Conservation (phyloP, 2,113 vertebrate species). For the Diadophis punctatus region DNA sequence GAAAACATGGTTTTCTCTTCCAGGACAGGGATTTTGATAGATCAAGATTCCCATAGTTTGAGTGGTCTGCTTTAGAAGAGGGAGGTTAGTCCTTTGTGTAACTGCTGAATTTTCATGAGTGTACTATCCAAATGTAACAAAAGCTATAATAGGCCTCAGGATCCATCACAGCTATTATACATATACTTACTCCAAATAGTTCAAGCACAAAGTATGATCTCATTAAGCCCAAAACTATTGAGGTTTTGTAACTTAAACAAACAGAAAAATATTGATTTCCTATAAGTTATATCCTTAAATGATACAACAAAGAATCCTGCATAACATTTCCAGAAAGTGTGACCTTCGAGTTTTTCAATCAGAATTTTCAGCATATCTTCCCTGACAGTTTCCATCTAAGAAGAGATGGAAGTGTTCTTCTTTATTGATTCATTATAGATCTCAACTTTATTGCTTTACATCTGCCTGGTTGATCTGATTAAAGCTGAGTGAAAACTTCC, state of each 20-base stretch:
- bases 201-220: not conserved
- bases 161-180: not conserved
- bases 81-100: too few species aligned
- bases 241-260: not conserved
- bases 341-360: not conserved
- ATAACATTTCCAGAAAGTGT: not conserved
- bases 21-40: not conserved
- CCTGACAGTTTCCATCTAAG: not conserved
- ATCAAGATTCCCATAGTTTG: not conserved
- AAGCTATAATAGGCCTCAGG: not conserved
- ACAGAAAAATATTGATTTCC: not conserved
- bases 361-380: not conserved
- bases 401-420: not conserved
- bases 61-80: too few species aligned
- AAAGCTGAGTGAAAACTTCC: not conserved
- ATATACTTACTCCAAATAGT: not conserved
- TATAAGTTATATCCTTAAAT: not conserved
- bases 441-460: conserved; percentile 39
- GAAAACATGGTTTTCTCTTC: not conserved
- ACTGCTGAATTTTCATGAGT: not conserved
- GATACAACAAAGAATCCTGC: not conserved
- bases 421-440: conserved; percentile 24
- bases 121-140: not conserved
- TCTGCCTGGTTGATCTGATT: conserved; percentile 28
- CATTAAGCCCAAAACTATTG: not conserved